These are phyloP conservation scores for Sandelia bainsii DNA, from an alignment of 2,797 vertebrate genomes.

Conservation along the genomic window DNA sequence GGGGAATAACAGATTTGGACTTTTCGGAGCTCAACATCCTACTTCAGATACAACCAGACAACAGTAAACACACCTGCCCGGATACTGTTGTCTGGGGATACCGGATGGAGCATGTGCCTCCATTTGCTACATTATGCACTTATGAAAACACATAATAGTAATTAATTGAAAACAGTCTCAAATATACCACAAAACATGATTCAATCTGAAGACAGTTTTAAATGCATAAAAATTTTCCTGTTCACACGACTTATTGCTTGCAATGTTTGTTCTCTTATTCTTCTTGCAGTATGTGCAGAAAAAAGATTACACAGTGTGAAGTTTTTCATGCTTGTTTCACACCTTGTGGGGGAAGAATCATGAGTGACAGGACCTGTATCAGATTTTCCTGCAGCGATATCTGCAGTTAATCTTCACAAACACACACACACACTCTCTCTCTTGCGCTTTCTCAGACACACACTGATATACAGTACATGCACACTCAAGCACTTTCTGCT, in stretches of 20 bases:
- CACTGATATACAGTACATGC: constrained; percentile 6
- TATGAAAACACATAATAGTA: not conserved
- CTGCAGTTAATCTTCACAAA: constrained; percentile 61
- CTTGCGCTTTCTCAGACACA: constrained; percentile 1
- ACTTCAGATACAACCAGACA: constrained; percentile 46
- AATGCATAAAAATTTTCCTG: constrained; percentile 12
- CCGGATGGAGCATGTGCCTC: constrained; percentile 20
- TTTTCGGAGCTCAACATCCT: constrained; percentile 48
- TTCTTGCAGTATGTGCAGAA: constrained; percentile 28
- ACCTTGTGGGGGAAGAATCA: constrained; percentile 72
- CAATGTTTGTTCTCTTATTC: constrained; percentile 42
- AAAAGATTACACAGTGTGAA: constrained; percentile 62
- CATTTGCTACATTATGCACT: constrained; percentile 9
- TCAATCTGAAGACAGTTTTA: constrained; percentile 18
- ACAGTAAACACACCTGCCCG: constrained; percentile 41
- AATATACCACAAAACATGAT: constrained; percentile 5
- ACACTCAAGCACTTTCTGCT: constrained; percentile 32
- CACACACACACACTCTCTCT: constrained; percentile 17
- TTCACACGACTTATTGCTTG: constrained; percentile 18
- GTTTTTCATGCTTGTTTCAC: constrained; percentile 72
- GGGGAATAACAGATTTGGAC: constrained; percentile 62
- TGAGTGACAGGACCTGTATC: constrained; percentile 74
- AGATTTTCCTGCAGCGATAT: constrained; percentile 65
- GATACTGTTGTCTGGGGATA: constrained; percentile 22
- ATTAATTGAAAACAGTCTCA: constrained; percentile 4